A percentile compares a stretch with the other conserved stretches of the same genome.
phyloP scores from a whole-genome alignment of 2,888 invertebrate genomes.

The Lottia gigantea region DNA sequence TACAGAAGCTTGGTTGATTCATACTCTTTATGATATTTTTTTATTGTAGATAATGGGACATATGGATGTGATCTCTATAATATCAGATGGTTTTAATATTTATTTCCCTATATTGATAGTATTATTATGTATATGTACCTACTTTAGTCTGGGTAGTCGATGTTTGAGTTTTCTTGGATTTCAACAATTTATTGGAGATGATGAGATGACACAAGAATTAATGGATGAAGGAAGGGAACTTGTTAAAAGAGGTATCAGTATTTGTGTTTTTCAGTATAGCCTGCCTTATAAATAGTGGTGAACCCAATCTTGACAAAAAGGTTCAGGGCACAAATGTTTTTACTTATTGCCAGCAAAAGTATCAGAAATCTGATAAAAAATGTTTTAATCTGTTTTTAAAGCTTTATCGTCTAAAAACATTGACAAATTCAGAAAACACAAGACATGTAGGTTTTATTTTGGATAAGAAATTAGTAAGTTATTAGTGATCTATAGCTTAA shows the following conservation, averaged over 20 bases:
- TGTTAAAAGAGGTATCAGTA: slow-evolving; percentile 82
- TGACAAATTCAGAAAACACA: no score
- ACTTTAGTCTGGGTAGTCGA: slow-evolving; percentile 91
- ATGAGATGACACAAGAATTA: slow-evolving; percentile 90
- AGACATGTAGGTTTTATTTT: no score
- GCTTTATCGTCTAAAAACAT: no score
- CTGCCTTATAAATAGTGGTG: no score
- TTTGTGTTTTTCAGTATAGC: neutral
- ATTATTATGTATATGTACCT: slow-evolving; percentile 90
- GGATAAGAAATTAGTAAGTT: no score
- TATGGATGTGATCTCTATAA: slow-evolving; percentile 96
- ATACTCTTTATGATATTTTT: slow-evolving; percentile 4
- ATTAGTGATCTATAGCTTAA: no score
- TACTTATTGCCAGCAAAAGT: neutral
- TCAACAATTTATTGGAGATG: slow-evolving; percentile 96
- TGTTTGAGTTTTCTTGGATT: slow-evolving; percentile 84
- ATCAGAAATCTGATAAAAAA: neutral
- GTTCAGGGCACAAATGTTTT: no score
- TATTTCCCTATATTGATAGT: slow-evolving; percentile 98
- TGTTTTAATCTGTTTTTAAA: no score
- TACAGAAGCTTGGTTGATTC: neutral
- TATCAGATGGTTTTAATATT: slow-evolving; percentile 97
- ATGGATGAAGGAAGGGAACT: slow-evolving; percentile 94
- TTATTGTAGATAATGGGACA: slow-evolving; percentile 89
- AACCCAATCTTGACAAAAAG: no score